Percentiles rank a stretch among this genome's conserved stretches.
Evolutionary conservation across 2,888 invertebrate genomes (phyloP).

Genomic region (Polyommatus iphigenia): DNA sequence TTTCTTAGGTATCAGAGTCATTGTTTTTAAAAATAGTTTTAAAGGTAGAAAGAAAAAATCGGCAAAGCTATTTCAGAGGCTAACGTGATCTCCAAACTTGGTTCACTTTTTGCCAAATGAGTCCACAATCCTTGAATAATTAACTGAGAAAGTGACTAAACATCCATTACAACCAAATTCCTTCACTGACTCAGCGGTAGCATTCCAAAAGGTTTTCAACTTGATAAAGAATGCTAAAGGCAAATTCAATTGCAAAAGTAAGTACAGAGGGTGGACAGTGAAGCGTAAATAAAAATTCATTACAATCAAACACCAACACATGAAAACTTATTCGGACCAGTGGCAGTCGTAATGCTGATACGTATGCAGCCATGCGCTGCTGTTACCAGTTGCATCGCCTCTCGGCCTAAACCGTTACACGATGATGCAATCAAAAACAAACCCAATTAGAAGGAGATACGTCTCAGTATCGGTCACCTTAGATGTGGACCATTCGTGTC

Average conservation of each 20-base stretch:
- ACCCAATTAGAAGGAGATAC: slow-evolving; percentile 19
- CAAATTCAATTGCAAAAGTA: background rate
- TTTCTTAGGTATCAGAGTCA: background rate
- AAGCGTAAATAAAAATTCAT: background rate
- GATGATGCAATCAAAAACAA: slow-evolving; percentile 22
- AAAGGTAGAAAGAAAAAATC: background rate
- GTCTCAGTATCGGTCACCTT: background rate
- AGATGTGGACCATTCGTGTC: slow-evolving; percentile 14
- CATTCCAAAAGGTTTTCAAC: background rate
- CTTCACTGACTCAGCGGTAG: background rate
- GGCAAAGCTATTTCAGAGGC: background rate
- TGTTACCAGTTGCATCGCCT: slow-evolving; percentile 16
- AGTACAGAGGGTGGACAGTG: background rate
- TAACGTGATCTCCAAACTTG: background rate
- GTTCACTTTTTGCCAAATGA: background rate
- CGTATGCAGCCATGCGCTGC: slow-evolving; percentile 51
- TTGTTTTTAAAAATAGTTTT: background rate
- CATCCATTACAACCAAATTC: slow-evolving; percentile 6
- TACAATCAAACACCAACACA: slow-evolving; percentile 4
- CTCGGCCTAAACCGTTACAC: slow-evolving; percentile 55
- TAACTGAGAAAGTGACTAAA: slow-evolving; percentile 8
- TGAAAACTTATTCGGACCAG: slow-evolving; percentile 16
- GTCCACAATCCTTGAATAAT: background rate
- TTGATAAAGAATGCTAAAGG: background rate
- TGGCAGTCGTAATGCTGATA: slow-evolving; percentile 53